These are phyloP conservation scores for Batillaria attramentaria DNA, from an alignment of 1,140 invertebrate genomes.

Conservation along the genomic window DNA sequence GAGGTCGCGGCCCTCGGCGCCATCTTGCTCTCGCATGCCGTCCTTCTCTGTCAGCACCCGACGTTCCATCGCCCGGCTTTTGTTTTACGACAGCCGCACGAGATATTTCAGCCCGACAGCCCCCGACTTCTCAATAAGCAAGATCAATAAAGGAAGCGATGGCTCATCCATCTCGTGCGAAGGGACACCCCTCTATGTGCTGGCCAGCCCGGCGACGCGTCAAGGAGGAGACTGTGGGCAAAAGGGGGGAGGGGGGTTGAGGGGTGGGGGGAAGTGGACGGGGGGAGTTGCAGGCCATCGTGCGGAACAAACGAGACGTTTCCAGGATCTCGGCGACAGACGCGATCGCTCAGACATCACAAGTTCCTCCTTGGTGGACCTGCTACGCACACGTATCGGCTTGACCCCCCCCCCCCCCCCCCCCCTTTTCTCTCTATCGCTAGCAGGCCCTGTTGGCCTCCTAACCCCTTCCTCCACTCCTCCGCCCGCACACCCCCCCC, in stretches of 20 bases:
- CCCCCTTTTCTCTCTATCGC: slow-evolving; percentile 22
- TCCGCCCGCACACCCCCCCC: too few species aligned
- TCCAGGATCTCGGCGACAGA: not conserved
- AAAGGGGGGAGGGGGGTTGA: too few species aligned
- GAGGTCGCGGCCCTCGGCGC: slow-evolving; percentile 33
- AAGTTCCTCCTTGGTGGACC: slow-evolving; percentile 6
- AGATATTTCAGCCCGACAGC: slow-evolving; percentile 35
- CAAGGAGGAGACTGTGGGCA: too few species aligned
- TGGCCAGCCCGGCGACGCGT: slow-evolving; percentile 3
- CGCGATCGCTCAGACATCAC: slow-evolving; percentile 25
- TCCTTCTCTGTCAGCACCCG: slow-evolving; percentile 32
- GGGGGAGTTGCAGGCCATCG: slow-evolving; percentile 18
- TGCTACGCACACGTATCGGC: slow-evolving; percentile 17
- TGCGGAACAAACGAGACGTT: slow-evolving; percentile 21
- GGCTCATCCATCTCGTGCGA: slow-evolving; percentile 33
- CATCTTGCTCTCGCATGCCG: slow-evolving; percentile 30
- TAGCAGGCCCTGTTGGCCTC: slow-evolving; percentile 9
- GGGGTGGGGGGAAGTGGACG: too few species aligned
- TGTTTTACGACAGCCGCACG: slow-evolving; percentile 30
- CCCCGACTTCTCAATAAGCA: slow-evolving; percentile 36
- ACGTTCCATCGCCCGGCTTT: slow-evolving; percentile 30
- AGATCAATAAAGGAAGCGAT: slow-evolving; percentile 32
- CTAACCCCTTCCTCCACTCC: slow-evolving; percentile 6
- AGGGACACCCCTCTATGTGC: slow-evolving; percentile 16
- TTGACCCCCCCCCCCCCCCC: too few species aligned